Evolutionary conservation across 2,797 vertebrate genomes (phyloP).

Genomic region (Peromyscus melanophrys): DNA sequence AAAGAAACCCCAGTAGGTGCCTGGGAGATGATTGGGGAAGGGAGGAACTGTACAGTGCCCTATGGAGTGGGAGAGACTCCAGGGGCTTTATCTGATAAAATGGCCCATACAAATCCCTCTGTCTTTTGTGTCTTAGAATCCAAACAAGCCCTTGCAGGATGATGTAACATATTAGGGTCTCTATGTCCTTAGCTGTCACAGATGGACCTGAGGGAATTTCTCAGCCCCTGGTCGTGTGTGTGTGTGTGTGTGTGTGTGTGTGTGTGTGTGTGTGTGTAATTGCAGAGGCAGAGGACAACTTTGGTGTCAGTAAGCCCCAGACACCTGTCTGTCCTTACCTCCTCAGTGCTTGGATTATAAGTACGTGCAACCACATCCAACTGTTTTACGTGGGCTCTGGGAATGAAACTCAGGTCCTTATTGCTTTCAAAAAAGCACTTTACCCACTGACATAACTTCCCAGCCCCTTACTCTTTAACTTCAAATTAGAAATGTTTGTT

Average conservation of each 20-base stretch:
- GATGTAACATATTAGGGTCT: background rate
- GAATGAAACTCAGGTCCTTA: too few relatives aligned
- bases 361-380: background rate
- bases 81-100: background rate
- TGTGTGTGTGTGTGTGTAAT: background rate
- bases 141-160: background rate
- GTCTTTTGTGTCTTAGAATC: background rate
- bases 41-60: accelerated
- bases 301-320: background rate
- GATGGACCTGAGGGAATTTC: background rate
- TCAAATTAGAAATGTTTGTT: background rate
- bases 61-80: background rate
- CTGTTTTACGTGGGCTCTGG: background rate
- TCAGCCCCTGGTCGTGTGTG: background rate
- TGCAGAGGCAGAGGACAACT: background rate
- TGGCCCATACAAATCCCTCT: background rate
- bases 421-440: background rate
- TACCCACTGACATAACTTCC: too few relatives aligned
- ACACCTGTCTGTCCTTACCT: background rate
- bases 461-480: background rate
- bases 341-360: background rate
- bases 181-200: background rate
- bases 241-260: background rate
- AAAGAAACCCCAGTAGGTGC: constrained; percentile 61
- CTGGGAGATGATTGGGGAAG: constrained; percentile 17